Evolutionary conservation across 2,797 vertebrate species (phyloP).

Genomic region (Lutjanus campechanus): DNA sequence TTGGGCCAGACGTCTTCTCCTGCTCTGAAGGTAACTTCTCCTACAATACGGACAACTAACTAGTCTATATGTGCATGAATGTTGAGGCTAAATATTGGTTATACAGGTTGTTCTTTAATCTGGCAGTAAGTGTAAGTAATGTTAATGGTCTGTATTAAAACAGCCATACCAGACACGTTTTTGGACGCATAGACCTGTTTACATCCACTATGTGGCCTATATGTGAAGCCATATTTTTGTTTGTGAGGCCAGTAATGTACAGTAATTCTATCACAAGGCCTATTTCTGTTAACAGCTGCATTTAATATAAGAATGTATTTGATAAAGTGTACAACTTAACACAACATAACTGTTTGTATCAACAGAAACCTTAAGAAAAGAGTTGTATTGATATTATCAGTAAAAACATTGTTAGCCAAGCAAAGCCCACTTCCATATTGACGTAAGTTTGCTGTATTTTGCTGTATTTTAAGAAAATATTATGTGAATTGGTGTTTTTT

Average conservation of each 20-base stretch:
- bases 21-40: conserved; percentile 52
- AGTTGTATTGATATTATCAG: background rate
- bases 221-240: too few species aligned
- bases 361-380: background rate
- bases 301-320: background rate
- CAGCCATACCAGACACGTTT: background rate
- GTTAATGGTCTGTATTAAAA: background rate
- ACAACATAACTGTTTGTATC: too few species aligned
- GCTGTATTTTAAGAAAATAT: background rate
- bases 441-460: background rate
- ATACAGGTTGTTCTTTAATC: background rate
- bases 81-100: background rate
- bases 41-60: too few species aligned
- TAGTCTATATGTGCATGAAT: background rate
- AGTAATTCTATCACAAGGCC: background rate
- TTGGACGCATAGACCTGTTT: background rate
- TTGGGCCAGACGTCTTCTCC: conserved; percentile 35
- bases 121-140: background rate
- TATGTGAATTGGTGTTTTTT: background rate
- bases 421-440: background rate
- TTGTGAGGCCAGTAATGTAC: too few species aligned
- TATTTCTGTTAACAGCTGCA: background rate
- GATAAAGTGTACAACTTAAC: background rate
- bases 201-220: background rate
- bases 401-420: background rate